These are phyloP conservation scores for Sebastes matsubarae DNA, from an alignment of 2,797 vertebrate species.

Conservation along the genomic window DNA sequence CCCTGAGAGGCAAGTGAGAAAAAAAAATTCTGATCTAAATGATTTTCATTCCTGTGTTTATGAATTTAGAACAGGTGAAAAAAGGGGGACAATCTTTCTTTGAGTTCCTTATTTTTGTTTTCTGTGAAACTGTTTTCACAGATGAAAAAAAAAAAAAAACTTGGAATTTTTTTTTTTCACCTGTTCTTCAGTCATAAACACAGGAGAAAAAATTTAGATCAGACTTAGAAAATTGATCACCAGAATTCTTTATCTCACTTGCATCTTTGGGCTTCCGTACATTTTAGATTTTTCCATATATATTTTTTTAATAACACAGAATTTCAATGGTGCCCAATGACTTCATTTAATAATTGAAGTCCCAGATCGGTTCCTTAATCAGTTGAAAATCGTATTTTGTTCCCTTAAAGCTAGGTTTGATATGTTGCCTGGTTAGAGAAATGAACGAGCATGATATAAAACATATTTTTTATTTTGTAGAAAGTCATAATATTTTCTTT, in stretches of 20 bases:
- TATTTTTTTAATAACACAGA: neutral
- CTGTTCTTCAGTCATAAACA: no score
- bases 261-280: neutral
- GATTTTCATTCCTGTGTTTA: no score
- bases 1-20: no score
- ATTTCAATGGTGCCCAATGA: neutral
- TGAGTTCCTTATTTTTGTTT: rapidly evolving
- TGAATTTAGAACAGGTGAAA: no score
- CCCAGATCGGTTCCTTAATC: neutral
- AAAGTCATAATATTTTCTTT: neutral
- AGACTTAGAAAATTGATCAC: neutral
- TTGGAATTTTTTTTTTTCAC: no score
- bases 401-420: neutral
- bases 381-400: neutral
- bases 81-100: neutral
- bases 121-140: no score
- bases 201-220: neutral
- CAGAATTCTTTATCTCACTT: neutral
- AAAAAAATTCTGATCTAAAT: no score
- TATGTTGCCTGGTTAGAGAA: neutral
- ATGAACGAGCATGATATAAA: neutral
- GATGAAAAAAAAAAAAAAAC: no score
- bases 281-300: neutral
- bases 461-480: neutral
- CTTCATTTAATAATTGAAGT: neutral